Evolutionary conservation across 1,140 invertebrate species (phyloP).

Genomic region (honey bee (Apis mellifera)): Amel_HAv3.1 CM009939.2:9244001-9244500

Average conservation of each 20-base stretch:
- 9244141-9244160: slow-evolving; percentile 21
- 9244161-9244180: not conserved
- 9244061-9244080: slow-evolving; percentile 27
- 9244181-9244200: not conserved
- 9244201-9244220: slow-evolving; percentile 32
- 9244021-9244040: not conserved
- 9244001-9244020: not conserved
- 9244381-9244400: no score
- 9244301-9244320: not conserved
- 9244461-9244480: no score
- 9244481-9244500: not conserved
- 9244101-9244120: slow-evolving; percentile 1
- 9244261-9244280: slow-evolving; percentile 41
- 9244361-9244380: not conserved
- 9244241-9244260: not conserved
- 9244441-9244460: no score
- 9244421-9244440: not conserved
- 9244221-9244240: slow-evolving; percentile 3
- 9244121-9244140: not conserved
- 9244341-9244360: not conserved
- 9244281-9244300: slow-evolving; percentile 57
- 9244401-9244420: no score
- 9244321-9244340: not conserved
- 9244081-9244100: slow-evolving; percentile 20
- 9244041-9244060: not conserved